Evolutionary conservation across 2,797 vertebrate species (phyloP), one percentile per base, ranked within the genome.

Genomic region (Acanthornis magna): DNA sequence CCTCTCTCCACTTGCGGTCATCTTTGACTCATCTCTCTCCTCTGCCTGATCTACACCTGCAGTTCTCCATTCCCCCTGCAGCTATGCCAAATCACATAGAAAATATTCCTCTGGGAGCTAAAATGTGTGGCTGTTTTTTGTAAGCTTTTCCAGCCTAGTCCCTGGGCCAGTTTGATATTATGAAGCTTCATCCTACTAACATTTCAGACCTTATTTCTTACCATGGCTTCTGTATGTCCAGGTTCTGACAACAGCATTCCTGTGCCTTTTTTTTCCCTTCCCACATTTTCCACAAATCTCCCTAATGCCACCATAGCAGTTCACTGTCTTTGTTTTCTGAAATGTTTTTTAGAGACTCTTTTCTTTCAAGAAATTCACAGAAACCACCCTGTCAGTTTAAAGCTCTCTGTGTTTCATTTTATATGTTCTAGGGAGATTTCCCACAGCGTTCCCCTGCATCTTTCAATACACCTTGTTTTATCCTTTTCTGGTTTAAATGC

Each of bases 41-140:
- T 79, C 72, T 89, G 68, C 75, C 75, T 43, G 79, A 66, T 88
- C 45, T 5, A 36, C 51, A 86, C 91, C 93, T 96, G 91, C 92
- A 84, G 79, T 92, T 96, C 89, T 89, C 82, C 40, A 43, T 88
- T 96, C n/a, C 62, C 89, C 79, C 92, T 92, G 85, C 92, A 81
- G 87, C 92, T 70, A 85, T 70, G 82, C 85, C 85, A 65, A n/a
- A 70, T 75, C 76, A 34, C 76, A 63, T 5, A 62, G 50, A 73
- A 93, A 93, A 95, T 93, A 84, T 86, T 40, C 50, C 72, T 89
- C 75, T 60, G 38, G 51, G 50, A 86, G 51, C 87, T 92, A 72
- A 85, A 95, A 70, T 1, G 2, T 30, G 23, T 25, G 7, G 29
- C 66, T 76, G 12, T 70, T 73, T 83, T 76, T 90, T 86, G 26